Base-by-base conservation (phyloP, 2,797 vertebrate genomes). In the Enteromius unitaeniatus region DNA sequence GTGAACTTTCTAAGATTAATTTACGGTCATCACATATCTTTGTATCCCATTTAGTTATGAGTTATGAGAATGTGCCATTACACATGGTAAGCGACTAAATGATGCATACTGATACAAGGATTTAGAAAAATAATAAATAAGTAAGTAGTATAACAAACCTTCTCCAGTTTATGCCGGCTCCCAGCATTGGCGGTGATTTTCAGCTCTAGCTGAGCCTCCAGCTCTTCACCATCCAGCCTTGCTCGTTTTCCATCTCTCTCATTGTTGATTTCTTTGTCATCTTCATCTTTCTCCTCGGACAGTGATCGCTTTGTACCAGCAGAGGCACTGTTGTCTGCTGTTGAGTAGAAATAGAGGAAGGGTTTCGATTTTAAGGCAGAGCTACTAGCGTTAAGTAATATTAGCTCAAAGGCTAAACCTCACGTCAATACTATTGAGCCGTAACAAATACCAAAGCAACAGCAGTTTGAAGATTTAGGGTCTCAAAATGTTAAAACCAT, bases 131-230 rank as follows among this genome's bases (percentile, higher is more conserved):
- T 1, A 37, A 37, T 37, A 60, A 28, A 13, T 5, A 21, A 75
- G 13, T 21, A 19, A 47, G 21, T n/a, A 3, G 1, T n/a, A 69
- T 15, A 60, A 86, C 70, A 78, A 74, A 86, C 98, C 96, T 97
- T 97, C 92, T 98, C 95, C 73, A 99, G 93, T 91, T 97, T 98
- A 88, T 92, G 90, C 91, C 93, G 96, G 90, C 90, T 96, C 91
- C 91, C 95, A 86, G 95, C 92, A 78, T 94, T 90, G 90, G 93
- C 92, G 78, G 97, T 98, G 89, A 99, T 98, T 93, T 99, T 99
- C 37, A 99, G 93, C 94, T 99, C 95, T 88, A 99, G 91, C 85
- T 99, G 95, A 84, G 97, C 97, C 90, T 99, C 97, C 88, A 98
- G 94, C 88, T 98, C 97, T 77, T 93, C 90, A 3, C 96, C 95